Evolutionary conservation across 2,113 vertebrate species (phyloP).

Genomic region (Phaetusa simplex): DNA sequence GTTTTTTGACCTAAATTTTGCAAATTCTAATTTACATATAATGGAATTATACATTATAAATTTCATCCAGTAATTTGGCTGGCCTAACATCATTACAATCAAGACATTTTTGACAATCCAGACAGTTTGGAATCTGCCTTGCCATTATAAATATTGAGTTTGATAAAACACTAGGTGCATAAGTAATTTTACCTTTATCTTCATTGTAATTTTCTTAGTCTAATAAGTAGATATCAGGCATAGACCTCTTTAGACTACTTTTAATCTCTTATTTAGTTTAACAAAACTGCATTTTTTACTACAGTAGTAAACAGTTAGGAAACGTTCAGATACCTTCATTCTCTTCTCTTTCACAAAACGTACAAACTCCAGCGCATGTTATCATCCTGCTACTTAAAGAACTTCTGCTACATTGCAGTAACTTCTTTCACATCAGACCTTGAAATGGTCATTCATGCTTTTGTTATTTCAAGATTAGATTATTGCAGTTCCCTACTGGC

Average conservation of each 20-base stretch:
- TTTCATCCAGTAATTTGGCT: not conserved
- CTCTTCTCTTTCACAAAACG: not conserved
- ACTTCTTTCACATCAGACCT: constrained; percentile 40
- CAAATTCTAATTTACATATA: not conserved
- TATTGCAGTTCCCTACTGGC: constrained; percentile 2
- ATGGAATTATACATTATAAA: not conserved
- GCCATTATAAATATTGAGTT: not conserved
- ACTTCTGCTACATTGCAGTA: not conserved
- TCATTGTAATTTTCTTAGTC: not conserved
- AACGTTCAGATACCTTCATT: not conserved
- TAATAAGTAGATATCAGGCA: not conserved
- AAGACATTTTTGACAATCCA: not conserved
- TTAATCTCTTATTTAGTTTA: not conserved
- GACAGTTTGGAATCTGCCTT: not conserved
- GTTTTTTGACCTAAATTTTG: accelerated
- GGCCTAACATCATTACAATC: not conserved
- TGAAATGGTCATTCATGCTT: constrained; percentile 58
- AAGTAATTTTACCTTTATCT: not conserved
- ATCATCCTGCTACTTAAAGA: not conserved
- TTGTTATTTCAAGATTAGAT: constrained; percentile 59
- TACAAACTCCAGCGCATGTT: not conserved
- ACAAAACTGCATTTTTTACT: not conserved
- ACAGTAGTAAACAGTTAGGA: not conserved
- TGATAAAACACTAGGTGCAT: not conserved
- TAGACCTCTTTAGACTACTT: not conserved